Conservation (phyloP, 2,797 vertebrate genomes). For the Pagetopsis macropterus region DNA sequence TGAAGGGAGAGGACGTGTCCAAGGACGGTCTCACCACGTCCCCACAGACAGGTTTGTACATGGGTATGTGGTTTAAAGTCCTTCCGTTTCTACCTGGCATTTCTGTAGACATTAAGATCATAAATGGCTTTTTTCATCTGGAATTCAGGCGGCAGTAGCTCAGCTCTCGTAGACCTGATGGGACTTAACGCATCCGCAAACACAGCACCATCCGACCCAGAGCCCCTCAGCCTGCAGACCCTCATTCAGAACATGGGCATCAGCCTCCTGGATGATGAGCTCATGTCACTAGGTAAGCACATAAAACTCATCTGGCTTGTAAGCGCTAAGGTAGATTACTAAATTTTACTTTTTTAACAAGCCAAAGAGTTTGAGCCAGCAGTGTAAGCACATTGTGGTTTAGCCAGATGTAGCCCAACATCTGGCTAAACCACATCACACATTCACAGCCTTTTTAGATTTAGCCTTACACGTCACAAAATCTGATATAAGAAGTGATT, state of each 20-base stretch:
- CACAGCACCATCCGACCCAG: constrained; percentile 77
- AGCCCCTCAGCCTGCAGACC: constrained; percentile 72
- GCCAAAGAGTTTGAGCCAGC: constrained; percentile 35
- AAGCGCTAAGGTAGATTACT: constrained; percentile 14
- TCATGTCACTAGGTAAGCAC: constrained; percentile 94
- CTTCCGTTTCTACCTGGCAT: not conserved
- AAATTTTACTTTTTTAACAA: constrained; percentile 19
- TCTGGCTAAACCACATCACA: constrained; percentile 27
- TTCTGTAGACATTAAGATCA: not conserved
- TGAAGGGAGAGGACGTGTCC: constrained; percentile 92
- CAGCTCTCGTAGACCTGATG: constrained; percentile 91
- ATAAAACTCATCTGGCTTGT: constrained; percentile 31
- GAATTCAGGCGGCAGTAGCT: constrained; percentile 81
- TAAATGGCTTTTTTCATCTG: constrained; percentile 6
- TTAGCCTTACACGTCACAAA: not conserved
- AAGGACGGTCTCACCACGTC: constrained; percentile 78
- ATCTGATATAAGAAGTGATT: not conserved
- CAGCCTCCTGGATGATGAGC: constrained; percentile 94
- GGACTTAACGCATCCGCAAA: constrained; percentile 87
- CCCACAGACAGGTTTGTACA: constrained; percentile 81
- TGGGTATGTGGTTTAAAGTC: not conserved
- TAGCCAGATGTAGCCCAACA: constrained; percentile 21
- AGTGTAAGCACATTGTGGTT: constrained; percentile 3
- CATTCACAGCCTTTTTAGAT: constrained; percentile 1
- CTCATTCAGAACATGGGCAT: constrained; percentile 82